Conservation (phyloP, 2,113 vertebrate genomes). For the Delphinus delphis region DNA sequence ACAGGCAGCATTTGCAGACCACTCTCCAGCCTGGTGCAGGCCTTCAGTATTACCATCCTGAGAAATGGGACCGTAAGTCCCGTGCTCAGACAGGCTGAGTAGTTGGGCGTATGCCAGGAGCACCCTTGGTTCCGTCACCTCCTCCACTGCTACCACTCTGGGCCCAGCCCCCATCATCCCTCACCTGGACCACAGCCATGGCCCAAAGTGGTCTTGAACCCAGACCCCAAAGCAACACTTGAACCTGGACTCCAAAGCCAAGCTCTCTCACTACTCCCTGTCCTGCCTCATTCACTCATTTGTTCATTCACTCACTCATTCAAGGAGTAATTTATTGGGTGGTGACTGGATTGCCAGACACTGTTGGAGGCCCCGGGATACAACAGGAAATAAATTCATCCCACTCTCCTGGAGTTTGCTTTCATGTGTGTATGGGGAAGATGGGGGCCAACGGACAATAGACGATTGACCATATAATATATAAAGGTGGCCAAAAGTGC, state of each 20-base stretch:
- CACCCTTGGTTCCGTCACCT: no score
- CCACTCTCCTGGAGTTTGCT: no score
- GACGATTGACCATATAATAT: accelerated
- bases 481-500: not conserved
- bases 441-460: accelerated
- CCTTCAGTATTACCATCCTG: not conserved
- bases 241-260: not conserved
- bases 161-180: no score
- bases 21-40: accelerated
- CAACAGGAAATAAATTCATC: not conserved
- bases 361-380: not conserved
- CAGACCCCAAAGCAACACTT: not conserved
- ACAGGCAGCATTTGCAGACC: not conserved
- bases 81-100: not conserved
- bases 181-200: no score
- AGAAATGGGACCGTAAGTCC: not conserved
- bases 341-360: no score
- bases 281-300: not conserved
- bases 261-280: not conserved
- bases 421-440: accelerated
- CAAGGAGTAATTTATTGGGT: not conserved
- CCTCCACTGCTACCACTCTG: no score
- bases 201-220: no score
- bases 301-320: not conserved
- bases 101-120: no score